phyloP scores from a whole-genome alignment of 2,888 invertebrate genomes.

The Brachylomia viminalis region DNA sequence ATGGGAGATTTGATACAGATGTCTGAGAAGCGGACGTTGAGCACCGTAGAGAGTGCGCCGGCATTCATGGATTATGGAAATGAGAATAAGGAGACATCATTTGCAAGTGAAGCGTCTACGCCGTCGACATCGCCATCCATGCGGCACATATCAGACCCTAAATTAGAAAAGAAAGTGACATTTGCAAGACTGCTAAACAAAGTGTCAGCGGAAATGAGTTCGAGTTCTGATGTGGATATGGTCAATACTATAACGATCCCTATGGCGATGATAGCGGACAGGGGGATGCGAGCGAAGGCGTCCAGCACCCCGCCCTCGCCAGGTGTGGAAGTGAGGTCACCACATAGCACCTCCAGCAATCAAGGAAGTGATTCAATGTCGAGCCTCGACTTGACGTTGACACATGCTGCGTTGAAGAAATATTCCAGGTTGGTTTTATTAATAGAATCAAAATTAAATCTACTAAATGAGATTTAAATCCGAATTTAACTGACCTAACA shows the following conservation, averaged over 20 bases:
- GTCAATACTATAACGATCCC: constrained; percentile 88
- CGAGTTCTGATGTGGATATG: constrained; percentile 93
- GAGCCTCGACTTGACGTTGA: constrained; percentile 92
- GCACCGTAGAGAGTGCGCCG: constrained; percentile 87
- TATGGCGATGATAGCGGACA: constrained; percentile 86
- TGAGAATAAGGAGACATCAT: constrained; percentile 91
- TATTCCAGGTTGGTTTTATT: constrained; percentile 81
- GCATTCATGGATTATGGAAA: constrained; percentile 86
- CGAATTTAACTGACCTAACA: constrained; percentile 9
- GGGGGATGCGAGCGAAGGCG: constrained; percentile 83
- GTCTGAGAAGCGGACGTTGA: constrained; percentile 91
- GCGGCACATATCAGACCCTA: constrained; percentile 92
- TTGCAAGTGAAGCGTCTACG: constrained; percentile 88
- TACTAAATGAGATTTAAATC: background rate
- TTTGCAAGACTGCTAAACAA: constrained; percentile 94
- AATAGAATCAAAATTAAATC: background rate
- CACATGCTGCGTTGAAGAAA: constrained; percentile 91
- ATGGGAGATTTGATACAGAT: constrained; percentile 94
- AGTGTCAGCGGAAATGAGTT: constrained; percentile 95
- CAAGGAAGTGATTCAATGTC: constrained; percentile 95
- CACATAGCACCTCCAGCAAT: constrained; percentile 94
- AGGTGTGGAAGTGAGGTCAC: constrained; percentile 91
- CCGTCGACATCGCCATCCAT: constrained; percentile 90
- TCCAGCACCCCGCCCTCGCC: constrained; percentile 92
- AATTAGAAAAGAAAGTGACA: constrained; percentile 94